Conservation (phyloP, 2,888 invertebrate genomes). For the Agonopterix arenella region DNA sequence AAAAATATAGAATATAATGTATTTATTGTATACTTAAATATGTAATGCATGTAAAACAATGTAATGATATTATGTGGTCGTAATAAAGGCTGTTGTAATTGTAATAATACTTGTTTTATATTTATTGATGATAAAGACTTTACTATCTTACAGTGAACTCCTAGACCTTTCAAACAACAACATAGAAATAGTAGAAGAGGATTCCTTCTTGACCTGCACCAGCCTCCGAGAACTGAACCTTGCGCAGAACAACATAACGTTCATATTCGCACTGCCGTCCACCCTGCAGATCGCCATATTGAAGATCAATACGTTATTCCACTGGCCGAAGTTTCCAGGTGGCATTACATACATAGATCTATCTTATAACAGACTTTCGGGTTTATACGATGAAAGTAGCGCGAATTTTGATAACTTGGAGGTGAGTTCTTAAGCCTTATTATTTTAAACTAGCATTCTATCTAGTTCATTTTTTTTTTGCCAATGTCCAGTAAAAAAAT, state of each 20-base stretch:
- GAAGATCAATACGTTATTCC: slow-evolving; percentile 55
- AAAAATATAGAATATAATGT: no score
- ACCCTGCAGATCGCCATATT: slow-evolving; percentile 55
- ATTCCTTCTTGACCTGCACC: slow-evolving; percentile 47
- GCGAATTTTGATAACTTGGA: slow-evolving; percentile 55
- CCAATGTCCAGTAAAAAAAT: no score
- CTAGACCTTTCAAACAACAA: slow-evolving; percentile 65
- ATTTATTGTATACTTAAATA: no score
- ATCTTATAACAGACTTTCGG: slow-evolving; percentile 57
- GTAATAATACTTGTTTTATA: slow-evolving; percentile 3
- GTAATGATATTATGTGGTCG: no score
- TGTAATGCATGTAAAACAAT: no score
- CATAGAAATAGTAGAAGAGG: slow-evolving; percentile 61
- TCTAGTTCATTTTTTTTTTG: no score
- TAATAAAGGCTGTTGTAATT: no score
- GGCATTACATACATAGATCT: slow-evolving; percentile 62
- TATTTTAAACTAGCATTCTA: no score
- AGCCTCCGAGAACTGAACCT: slow-evolving; percentile 63
- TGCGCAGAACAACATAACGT: slow-evolving; percentile 64
- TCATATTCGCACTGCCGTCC: slow-evolving; percentile 52
- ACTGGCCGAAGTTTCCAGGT: slow-evolving; percentile 62
- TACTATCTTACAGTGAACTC: slow-evolving; percentile 46
- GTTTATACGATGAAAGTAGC: slow-evolving; percentile 46
- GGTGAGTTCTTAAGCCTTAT: no score
- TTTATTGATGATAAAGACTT: not conserved